Evolutionary conservation across 2,888 invertebrate species (phyloP), one percentile per base, ranked within the genome.

Genomic region (Leuctra nigra): DNA sequence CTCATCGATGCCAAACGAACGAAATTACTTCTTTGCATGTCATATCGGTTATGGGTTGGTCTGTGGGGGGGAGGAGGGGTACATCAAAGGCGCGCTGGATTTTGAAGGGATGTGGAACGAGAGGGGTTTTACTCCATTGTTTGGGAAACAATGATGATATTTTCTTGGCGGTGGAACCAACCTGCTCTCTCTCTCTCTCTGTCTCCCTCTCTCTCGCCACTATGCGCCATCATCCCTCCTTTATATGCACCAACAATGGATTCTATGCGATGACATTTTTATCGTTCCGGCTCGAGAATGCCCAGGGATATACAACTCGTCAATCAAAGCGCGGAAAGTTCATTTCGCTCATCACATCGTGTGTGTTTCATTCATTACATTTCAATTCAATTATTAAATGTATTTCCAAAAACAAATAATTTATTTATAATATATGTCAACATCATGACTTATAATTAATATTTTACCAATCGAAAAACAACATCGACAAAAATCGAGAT

Each of bases 81-180:
- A 20, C 41, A 18, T 41, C 41, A 41, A 41, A 41, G 11, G 41
- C 18, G 20, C 18, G 18, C n/a, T 11, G 41, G 18, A 41, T 41
- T 41, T 41, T 16, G 41, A 41, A 41, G 41, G 41, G 41, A 41
- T 41, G 41, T 41, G 41, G 20, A 41, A 41, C 20, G 41, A 41
- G 50, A 20, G 50, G 50, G 50, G 50, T 29, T 35, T n/a, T 20
- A 33, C 20, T n/a, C 61, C 57, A 59, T 61, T 61, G 61, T 61
- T 61, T 61, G 59, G 55, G 56, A 59, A 61, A 61, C 61, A 61
- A 61, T 61, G 61, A 61, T 61, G 57, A 59, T 59, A 56, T 59
- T 61, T 61, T 58, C 61, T 59, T 58, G 59, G 57, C 59, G 61
- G 59, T 61, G 59, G 57, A 61, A 58, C 58, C 58, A 29, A 18